phyloP scores from a whole-genome alignment of 2,113 vertebrate genomes.

The Zootoca vivipara region DNA sequence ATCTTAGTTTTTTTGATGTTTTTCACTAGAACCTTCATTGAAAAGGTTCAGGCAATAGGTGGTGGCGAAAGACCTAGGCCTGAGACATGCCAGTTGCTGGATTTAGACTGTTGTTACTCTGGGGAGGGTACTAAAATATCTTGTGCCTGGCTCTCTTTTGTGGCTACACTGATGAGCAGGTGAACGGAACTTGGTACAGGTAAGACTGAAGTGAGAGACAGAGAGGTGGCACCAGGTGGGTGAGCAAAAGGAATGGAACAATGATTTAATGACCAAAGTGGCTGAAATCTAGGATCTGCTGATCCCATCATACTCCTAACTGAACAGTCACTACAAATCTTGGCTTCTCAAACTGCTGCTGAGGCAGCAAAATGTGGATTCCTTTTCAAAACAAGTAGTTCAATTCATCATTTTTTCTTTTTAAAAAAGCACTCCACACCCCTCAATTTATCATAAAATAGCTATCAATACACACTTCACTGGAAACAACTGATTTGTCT shows the following conservation, averaged over 20 bases:
- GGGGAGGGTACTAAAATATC: no score
- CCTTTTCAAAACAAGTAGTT: background rate
- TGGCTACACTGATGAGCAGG: no score
- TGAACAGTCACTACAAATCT: background rate
- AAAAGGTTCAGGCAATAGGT: no score
- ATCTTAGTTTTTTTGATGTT: no score
- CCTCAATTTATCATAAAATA: background rate
- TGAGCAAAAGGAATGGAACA: background rate
- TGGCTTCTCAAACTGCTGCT: background rate
- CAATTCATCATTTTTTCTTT: background rate
- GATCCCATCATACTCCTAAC: background rate
- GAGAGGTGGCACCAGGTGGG: background rate
- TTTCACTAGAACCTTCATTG: no score
- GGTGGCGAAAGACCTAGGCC: no score
- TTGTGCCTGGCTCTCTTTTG: no score
- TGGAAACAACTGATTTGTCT: background rate
- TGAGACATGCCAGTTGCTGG: no score
- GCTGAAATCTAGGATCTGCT: background rate
- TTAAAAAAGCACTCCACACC: background rate
- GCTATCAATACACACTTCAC: background rate
- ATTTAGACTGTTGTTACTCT: no score
- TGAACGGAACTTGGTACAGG: no score
- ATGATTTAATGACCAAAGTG: background rate
- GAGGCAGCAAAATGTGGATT: background rate
- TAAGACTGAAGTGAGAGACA: background rate